Evolutionary conservation across 2,797 vertebrate genomes (phyloP), one percentile per base, ranked within the genome.

Genomic region (Pseudotriccus pelzelni): DNA sequence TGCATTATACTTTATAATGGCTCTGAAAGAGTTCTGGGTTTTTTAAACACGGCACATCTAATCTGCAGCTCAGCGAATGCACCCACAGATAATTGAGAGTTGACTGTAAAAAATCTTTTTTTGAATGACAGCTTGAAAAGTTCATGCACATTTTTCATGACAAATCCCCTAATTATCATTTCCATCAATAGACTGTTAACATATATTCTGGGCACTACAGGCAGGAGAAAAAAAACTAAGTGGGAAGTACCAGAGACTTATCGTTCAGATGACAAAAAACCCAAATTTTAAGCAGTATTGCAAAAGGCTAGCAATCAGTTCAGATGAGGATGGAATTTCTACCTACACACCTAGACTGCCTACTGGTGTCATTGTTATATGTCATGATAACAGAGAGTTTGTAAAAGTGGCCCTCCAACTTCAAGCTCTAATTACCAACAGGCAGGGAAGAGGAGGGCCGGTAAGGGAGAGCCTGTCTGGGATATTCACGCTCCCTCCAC

Each of bases 51-150:
- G 11, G 64, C 87, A 91, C n/a, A 52, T 96, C 87, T 93, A 92
- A 94, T 94, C 94, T 84, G 43, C 55, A 76, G 63, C 89, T 93
- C 70, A 93, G 92, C 92, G 89, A 94, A 82, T 32, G 67, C 81
- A 95, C 90, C 94, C 94, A 91, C 95, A 3, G 93, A 86, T 84
- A 93, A 86, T 86, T 41, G 3, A 95, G 88, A 93, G 77, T 41
- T 95, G 93, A 93, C 90, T 95, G 91, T 84, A 92, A 95, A 93
- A 96, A 94, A 69, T 55, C 62, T 55, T 84, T 84, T 75, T 84
- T 94, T 96, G 93, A 96, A 94, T 76, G 93, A 94, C 94, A 96
- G 83, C 89, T 94, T 94, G 88, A 94, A 93, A 95, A 96, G 90
- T 94, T 96, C 89, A 96, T 20, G 80, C 44, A 44, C 80, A 72